Evolutionary conservation across 2,113 vertebrate genomes (phyloP).

Genomic region (Turdus rufiventris): DNA sequence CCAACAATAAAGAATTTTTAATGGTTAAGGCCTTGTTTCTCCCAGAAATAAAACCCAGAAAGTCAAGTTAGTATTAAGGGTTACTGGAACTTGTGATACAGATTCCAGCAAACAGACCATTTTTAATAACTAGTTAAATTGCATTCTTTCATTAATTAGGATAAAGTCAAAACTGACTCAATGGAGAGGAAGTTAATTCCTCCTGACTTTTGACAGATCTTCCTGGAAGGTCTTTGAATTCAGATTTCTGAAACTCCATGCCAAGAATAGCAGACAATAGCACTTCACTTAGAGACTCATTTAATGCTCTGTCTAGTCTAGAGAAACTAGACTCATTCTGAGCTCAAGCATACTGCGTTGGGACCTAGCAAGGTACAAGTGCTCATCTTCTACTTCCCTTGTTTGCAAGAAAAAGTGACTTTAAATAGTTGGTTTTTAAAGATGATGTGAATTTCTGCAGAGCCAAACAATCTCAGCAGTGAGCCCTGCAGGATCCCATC

Average conservation of each 20-base stretch:
- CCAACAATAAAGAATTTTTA: background rate
- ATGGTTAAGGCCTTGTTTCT: background rate
- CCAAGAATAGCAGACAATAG: background rate
- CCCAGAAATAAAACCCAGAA: background rate
- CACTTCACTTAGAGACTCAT: background rate
- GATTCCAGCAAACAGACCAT: background rate
- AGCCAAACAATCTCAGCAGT: background rate
- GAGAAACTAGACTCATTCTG: background rate
- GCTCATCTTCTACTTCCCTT: background rate
- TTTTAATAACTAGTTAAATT: background rate
- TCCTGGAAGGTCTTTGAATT: background rate
- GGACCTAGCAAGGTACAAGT: background rate
- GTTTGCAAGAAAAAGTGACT: background rate
- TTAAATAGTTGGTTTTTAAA: background rate
- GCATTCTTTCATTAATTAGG: background rate
- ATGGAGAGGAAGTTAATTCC: background rate
- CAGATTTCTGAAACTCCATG: background rate
- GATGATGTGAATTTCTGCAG: background rate
- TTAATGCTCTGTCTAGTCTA: background rate
- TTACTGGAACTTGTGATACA: background rate
- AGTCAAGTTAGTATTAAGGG: background rate
- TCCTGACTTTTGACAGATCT: background rate
- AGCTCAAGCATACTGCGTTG: background rate
- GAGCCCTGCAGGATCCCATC: background rate
- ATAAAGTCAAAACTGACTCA: background rate